Base-by-base conservation (phyloP, 2,888 invertebrate genomes). In the Liopterus haemorrhoidalis region DNA sequence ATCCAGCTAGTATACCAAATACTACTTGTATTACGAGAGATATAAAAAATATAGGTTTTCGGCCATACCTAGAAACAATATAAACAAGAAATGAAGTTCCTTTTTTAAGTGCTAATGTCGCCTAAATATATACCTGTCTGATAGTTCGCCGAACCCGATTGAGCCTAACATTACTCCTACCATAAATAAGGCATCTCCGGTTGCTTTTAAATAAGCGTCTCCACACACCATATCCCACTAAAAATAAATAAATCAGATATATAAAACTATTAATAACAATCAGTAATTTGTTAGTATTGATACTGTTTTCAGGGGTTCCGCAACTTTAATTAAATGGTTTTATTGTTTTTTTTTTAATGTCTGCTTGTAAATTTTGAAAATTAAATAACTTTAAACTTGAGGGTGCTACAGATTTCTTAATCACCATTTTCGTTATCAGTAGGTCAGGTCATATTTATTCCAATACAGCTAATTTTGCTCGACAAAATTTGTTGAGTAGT, bases 91-190 rank as follows among this genome's bases (percentile, higher is more conserved):
- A 5, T 25, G 25, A 3, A 25, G n/a, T 2, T 12, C n/a, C 12
- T 2, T 25, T 25, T 25, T 5, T 25, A 25, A n/a, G n/a, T n/a
- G n/a, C n/a, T n/a, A n/a, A n/a, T n/a, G n/a, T 6, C 28, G 5
- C 12, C 12, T 5, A 5, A n/a, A 4, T 22, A 12, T 36, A 50
- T 57, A 70, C 70, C 68, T 78, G 61, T 85, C 84, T 20, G 83
- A 84, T 55, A 84, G 65, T 57, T 80, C 78, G 19, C 85, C 84
- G 62, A 84, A 83, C 40, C 79, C 67, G 46, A 83, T 79, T 41
- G 83, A 82, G 30, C 85, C 84, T 49, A 83, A 60, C 65, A 84
- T 73, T 35, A 84, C 82, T 49, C 85, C 85, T 51, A 80, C 66
- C 83, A 84, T 84, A 60, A 80, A 80, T 45, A 80, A 58, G 1